Evolutionary conservation across 1,140 invertebrate genomes (phyloP), one percentile per base, ranked within the genome.

Genomic region (Diabrotica virgifera): DNA sequence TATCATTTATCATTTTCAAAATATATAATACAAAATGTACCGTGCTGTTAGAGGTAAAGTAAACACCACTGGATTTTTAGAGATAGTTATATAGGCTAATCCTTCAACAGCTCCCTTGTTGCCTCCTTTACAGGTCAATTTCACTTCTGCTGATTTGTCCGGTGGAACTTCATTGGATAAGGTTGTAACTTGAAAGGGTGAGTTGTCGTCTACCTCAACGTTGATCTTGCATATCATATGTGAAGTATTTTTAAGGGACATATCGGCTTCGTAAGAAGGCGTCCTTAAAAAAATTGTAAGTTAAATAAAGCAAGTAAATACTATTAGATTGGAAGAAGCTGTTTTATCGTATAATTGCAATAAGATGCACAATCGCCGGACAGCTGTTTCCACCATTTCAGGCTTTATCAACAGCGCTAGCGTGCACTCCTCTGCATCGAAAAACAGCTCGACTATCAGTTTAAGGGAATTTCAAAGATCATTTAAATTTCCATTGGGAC

Each of bases 61-160:
- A 36, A 71, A 38, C 11, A 77, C 64, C 57, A 64, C 51, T 8
- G 76, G 76, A 72, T 78, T 78, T 40, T 78, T 71, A 58, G 72
- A 70, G 11, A 71, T 62, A 3, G 72, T 67, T 5, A 78, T 52
- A 24, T 69, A 61, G 8, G 76, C 35, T 10, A 56, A 11, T 24
- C 65, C 14, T 24, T 67, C 36, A 52, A 71, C 55, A 38, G 51
- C 67, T 52, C 71, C 63, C 56, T 56, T 37, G 63, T 60, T 59
- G 4, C 38, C 40, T 5, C 73, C 68, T 36, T 64, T 66, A 9
- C 74, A 52, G 2, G 35, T 60, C n/a, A 76, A 8, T 8, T 61
- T 55, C 40, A 68, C 52, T 10, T 8, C 40, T 10, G 5, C n/a
- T 52, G 55, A 55, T 13, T 36, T 50, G 40, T 69, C 63, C 1